Percentiles rank a stretch among this genome's conserved stretches.
Evolutionary conservation across 2,797 vertebrate species (phyloP).

Genomic region (Semaprochilodus insignis): DNA sequence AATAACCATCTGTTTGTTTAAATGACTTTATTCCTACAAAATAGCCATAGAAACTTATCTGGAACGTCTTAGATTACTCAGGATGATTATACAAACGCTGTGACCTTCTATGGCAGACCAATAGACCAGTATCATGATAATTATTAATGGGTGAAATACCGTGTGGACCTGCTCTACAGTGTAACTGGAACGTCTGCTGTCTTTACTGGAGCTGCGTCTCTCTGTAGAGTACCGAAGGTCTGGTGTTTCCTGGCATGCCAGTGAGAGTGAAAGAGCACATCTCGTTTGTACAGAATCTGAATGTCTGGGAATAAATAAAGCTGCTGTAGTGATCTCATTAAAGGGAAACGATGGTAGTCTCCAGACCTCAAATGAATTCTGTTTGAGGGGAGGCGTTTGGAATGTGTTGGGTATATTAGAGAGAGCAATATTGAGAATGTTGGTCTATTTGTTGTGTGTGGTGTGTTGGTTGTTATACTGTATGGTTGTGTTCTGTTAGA

Average conservation of each 20-base stretch:
- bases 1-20: too few species aligned
- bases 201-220: neutral
- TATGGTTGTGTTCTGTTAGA: neutral
- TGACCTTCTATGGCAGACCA: neutral
- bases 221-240: neutral
- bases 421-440: neutral
- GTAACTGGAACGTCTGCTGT: conserved; percentile 1
- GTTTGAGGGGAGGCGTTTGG: conserved; percentile 15
- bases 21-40: too few species aligned
- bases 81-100: too few species aligned
- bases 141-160: neutral
- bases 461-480: neutral
- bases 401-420: neutral
- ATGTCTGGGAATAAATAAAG: conserved; percentile 20
- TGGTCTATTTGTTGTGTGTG: neutral
- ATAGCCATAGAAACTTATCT: too few species aligned
- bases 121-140: neutral
- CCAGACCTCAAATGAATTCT: conserved; percentile 3
- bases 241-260: conserved; percentile 17
- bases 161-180: neutral
- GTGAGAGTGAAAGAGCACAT: conserved; percentile 11
- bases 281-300: neutral
- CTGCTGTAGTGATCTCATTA: conserved; percentile 4
- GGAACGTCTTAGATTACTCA: too few species aligned
- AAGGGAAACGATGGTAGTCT: conserved; percentile 10